Conservation (phyloP, 2,888 invertebrate species). For the Platynereis dumerilii region DNA sequence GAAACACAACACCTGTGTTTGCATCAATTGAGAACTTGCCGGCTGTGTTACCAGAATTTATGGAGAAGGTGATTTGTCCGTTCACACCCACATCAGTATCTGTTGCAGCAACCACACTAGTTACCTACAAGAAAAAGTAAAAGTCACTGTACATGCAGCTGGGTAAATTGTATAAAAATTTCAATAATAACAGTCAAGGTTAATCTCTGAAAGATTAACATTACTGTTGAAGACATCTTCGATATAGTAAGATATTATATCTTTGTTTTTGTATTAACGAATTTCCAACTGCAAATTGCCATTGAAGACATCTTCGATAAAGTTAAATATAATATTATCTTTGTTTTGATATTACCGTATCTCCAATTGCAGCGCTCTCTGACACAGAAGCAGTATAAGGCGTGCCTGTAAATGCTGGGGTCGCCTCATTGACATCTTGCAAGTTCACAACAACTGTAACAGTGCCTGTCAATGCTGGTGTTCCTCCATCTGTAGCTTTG, state of each 20-base stretch:
- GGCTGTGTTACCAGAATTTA: constrained; percentile 3
- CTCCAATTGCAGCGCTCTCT: neutral
- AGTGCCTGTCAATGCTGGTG: neutral
- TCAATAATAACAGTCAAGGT: too few species aligned
- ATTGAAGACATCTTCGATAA: too few species aligned
- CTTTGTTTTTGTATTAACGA: too few species aligned
- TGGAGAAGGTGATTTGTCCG: neutral
- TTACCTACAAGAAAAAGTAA: too few species aligned
- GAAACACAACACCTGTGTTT: constrained; percentile 3
- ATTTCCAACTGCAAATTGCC: too few species aligned
- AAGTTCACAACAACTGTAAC: neutral
- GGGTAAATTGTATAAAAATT: too few species aligned
- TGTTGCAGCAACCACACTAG: neutral
- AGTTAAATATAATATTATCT: too few species aligned
- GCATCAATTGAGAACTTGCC: constrained; percentile 1
- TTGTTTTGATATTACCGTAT: too few species aligned
- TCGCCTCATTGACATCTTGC: neutral
- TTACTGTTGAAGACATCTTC: too few species aligned
- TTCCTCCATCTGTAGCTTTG: constrained; percentile 1
- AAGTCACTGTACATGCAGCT: too few species aligned
- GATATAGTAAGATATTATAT: too few species aligned
- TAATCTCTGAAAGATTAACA: too few species aligned
- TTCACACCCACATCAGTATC: constrained; percentile 14
- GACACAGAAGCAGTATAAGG: neutral
- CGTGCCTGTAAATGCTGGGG: neutral